Evolutionary conservation across 2,888 invertebrate genomes (phyloP).

Genomic region (Alloscopus bannaensis): DNA sequence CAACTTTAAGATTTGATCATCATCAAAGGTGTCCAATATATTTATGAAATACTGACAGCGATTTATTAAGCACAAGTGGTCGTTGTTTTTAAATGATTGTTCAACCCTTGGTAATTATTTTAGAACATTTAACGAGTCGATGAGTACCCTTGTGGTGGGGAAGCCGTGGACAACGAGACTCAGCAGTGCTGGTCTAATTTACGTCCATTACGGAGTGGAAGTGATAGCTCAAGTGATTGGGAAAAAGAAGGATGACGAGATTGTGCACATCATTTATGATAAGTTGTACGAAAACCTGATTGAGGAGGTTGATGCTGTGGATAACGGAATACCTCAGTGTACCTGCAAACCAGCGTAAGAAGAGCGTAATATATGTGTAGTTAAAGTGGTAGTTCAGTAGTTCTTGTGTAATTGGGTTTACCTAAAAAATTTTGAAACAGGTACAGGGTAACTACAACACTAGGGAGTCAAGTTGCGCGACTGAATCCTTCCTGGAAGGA

Average conservation of each 20-base stretch:
- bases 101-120: not conserved
- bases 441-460: conserved; percentile 87
- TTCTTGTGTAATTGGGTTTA: conserved; percentile 17
- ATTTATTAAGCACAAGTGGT: not conserved
- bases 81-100: not conserved
- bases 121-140: conserved; percentile 81
- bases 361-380: not conserved
- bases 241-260: conserved; percentile 76
- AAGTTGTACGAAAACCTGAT: conserved; percentile 91
- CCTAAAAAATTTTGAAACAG: conserved; percentile 72
- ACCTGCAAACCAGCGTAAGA: conserved; percentile 79
- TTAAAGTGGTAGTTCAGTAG: conserved; percentile 2
- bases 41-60: not conserved
- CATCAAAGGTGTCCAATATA: conserved; percentile 84
- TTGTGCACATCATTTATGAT: conserved; percentile 80
- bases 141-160: conserved; percentile 80
- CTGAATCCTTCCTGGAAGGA: conserved; percentile 91
- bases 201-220: conserved; percentile 90
- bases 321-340: conserved; percentile 86
- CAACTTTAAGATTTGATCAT: conserved; percentile 90
- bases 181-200: conserved; percentile 96
- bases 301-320: conserved; percentile 96
- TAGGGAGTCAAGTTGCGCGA: conserved; percentile 85
- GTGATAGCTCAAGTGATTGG: conserved; percentile 81
- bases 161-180: conserved; percentile 81